Conservation (phyloP, 2,888 invertebrate genomes). For the Phragmatobia fuliginosa region DNA sequence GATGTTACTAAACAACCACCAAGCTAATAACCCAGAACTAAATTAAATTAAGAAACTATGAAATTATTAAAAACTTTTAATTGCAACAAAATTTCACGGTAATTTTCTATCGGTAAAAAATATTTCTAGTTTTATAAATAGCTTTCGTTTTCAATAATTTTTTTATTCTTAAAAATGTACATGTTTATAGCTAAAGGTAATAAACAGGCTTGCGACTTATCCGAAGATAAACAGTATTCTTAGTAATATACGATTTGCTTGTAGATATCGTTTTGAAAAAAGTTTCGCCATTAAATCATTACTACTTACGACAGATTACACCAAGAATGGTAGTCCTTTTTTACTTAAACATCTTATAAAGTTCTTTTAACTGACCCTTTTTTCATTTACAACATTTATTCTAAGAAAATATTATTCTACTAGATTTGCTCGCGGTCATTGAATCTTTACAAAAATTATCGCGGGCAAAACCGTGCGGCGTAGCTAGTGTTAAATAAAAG, state of each 20-base stretch:
- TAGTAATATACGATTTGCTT: not conserved
- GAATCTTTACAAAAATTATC: no score
- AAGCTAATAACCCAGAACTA: slow-evolving; percentile 44
- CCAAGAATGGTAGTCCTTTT: not conserved
- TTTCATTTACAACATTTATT: no score
- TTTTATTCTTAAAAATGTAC: not conserved
- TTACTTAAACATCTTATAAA: not conserved
- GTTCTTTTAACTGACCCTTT: no score
- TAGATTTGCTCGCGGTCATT: no score
- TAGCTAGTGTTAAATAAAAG: no score
- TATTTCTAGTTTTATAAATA: slow-evolving; percentile 7
- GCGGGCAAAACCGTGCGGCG: no score
- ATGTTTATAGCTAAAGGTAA: not conserved
- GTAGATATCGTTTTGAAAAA: not conserved
- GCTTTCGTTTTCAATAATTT: slow-evolving; percentile 21
- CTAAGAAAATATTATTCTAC: no score
- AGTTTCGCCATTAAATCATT: not conserved
- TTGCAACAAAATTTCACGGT: slow-evolving; percentile 40
- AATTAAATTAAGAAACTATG: slow-evolving; percentile 41
- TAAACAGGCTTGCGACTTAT: not conserved
- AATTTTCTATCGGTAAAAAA: slow-evolving; percentile 29
- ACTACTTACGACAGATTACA: not conserved
- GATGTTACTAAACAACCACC: slow-evolving; percentile 37
- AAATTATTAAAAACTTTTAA: slow-evolving; percentile 44
- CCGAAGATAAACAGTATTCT: not conserved